These are phyloP conservation scores for Poeciliopsis turneri DNA, from an alignment of 2,797 vertebrate species.

Conservation along the genomic window DNA sequence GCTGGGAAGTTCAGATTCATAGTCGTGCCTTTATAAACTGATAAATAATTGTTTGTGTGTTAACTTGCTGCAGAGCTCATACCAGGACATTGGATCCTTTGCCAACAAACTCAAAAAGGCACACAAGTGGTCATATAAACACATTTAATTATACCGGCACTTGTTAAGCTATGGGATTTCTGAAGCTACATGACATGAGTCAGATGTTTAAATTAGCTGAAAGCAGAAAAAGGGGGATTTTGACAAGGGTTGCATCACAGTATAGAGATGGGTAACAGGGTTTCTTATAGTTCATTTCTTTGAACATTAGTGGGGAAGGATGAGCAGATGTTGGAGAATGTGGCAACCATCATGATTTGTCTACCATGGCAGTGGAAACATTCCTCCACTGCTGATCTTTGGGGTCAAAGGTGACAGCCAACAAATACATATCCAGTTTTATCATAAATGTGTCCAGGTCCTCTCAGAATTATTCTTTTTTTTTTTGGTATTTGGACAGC, in stretches of 20 bases:
- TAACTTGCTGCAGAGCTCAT: slow-evolving; percentile 27
- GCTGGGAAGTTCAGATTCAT: slow-evolving; percentile 21
- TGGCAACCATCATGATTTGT: neutral
- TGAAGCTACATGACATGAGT: neutral
- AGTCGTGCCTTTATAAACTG: slow-evolving; percentile 21
- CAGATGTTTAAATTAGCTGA: neutral
- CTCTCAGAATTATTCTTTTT: neutral
- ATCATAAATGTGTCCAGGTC: neutral
- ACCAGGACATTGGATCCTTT: slow-evolving; percentile 35
- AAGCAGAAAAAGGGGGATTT: neutral
- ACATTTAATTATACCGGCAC: neutral
- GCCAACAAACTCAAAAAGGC: neutral
- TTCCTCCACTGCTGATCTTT: neutral
- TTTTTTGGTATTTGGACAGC: neutral
- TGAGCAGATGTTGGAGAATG: neutral
- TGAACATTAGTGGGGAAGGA: too few species aligned
- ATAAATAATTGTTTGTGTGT: slow-evolving; percentile 11
- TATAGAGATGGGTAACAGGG: neutral
- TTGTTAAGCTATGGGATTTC: neutral
- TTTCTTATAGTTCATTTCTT: neutral
- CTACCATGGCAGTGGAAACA: neutral
- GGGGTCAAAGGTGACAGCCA: neutral
- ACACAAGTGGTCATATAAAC: neutral
- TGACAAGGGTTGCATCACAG: neutral
- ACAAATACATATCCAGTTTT: neutral